Percentiles rank a stretch among this genome's conserved stretches.
phyloP scores from a whole-genome alignment of 2,113 vertebrate species.

The Vidua macroura region DNA sequence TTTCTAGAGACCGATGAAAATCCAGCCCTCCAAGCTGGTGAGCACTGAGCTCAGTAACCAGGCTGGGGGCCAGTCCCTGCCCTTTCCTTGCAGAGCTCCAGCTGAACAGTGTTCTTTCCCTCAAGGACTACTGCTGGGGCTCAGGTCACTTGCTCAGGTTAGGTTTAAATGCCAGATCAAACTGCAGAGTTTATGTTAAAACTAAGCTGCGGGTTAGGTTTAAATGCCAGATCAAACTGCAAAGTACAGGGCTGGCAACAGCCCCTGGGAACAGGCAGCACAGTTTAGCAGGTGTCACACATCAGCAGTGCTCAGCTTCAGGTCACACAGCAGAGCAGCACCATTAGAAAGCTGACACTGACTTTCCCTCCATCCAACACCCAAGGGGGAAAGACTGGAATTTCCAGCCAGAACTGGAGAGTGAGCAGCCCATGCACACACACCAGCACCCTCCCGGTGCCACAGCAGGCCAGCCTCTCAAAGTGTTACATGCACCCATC shows the following conservation, averaged over 20 bases:
- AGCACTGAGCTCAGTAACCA: background rate
- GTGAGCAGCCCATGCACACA: background rate
- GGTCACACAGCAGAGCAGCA: background rate
- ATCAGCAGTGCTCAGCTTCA: background rate
- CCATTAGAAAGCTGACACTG: background rate
- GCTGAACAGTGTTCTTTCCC: background rate
- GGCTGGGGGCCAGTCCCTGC: background rate
- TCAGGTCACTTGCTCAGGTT: background rate
- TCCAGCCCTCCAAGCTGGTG: background rate
- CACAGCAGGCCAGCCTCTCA: background rate
- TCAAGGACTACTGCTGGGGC: background rate
- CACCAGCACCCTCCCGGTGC: background rate
- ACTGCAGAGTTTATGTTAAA: background rate
- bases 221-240: background rate
- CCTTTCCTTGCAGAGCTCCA: background rate
- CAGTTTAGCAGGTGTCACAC: background rate
- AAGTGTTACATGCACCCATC: accelerated
- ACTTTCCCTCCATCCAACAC: background rate
- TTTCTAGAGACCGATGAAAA: background rate
- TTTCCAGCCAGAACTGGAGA: background rate
- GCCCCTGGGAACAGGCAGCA: background rate
- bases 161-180: background rate
- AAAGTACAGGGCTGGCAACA: background rate
- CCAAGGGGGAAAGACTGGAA: background rate
- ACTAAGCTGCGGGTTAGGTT: background rate